Evolutionary conservation across 2,113 vertebrate species (phyloP).

Genomic region (Chionomys nivalis): DNA sequence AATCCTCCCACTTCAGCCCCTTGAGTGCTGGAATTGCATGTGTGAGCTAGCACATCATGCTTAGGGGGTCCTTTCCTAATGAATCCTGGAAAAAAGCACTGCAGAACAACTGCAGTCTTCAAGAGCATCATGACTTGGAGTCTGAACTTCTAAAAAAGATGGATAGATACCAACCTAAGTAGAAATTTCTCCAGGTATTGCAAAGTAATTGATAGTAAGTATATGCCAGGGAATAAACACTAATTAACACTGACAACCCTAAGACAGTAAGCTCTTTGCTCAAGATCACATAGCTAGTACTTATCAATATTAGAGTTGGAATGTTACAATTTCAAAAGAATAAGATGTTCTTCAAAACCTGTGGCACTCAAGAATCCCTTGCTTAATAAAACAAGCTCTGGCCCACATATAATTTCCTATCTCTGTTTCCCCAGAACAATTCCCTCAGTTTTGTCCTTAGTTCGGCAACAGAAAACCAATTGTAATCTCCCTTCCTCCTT

Average conservation of each 20-base stretch:
- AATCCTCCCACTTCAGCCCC: background rate
- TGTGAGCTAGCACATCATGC: background rate
- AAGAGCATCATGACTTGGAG: background rate
- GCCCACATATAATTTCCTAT: background rate
- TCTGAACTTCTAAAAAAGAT: conserved; percentile 17
- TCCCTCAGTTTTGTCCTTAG: background rate
- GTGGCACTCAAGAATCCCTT: background rate
- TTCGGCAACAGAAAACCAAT: background rate
- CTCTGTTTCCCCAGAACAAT: background rate
- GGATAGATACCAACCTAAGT: background rate
- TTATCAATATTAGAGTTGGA: background rate
- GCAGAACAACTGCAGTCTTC: background rate
- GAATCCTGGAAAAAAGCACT: background rate
- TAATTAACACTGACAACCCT: background rate
- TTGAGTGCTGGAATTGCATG: background rate
- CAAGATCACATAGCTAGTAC: background rate
- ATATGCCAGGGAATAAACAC: background rate
- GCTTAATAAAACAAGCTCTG: background rate
- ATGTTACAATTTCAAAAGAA: background rate
- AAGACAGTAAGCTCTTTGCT: background rate
- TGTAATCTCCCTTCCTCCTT: background rate
- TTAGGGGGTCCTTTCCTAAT: background rate
- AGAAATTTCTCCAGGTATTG: background rate
- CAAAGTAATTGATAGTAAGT: background rate
- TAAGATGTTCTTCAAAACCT: background rate